A percentile compares a stretch with the other conserved stretches of the same genome.
Evolutionary conservation across 2,113 vertebrate genomes (phyloP).

Genomic region (Pipra filicauda): DNA sequence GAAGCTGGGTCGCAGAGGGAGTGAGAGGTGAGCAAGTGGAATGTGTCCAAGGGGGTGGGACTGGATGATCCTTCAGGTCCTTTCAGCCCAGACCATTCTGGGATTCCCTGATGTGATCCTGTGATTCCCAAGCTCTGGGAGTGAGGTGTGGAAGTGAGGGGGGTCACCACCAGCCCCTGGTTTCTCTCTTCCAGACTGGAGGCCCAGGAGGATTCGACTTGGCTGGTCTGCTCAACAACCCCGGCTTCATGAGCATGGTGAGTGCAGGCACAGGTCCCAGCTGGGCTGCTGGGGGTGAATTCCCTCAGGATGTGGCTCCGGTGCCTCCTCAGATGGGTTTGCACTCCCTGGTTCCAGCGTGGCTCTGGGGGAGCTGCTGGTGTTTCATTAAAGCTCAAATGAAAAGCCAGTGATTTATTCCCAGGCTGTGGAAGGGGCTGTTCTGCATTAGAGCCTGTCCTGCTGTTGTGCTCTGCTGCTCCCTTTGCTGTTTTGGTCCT

Average conservation of each 20-base stretch:
- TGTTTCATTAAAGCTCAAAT: not conserved
- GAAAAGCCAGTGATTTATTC: not conserved
- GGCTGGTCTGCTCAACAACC: conserved; percentile 91
- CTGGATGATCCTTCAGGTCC: not conserved
- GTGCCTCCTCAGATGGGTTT: not conserved
- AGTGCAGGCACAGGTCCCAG: not conserved
- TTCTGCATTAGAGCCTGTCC: not conserved
- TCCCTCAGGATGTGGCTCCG: not conserved
- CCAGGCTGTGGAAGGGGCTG: not conserved
- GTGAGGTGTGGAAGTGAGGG: not conserved
- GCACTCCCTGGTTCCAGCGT: not conserved
- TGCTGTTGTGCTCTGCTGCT: not conserved
- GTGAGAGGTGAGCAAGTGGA: no score
- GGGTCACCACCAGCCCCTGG: not conserved
- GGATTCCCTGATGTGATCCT: not conserved
- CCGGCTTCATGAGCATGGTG: conserved; percentile 96
- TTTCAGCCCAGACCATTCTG: not conserved
- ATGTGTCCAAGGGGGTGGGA: not conserved
- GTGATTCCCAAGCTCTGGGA: not conserved
- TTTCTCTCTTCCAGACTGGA: conserved; percentile 73
- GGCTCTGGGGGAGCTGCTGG: not conserved
- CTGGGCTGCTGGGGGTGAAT: not conserved
- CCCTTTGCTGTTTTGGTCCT: not conserved
- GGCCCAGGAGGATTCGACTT: conserved; percentile 88
- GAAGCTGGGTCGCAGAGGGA: no score